Evolutionary conservation across 2,797 vertebrate species (phyloP), one percentile per base, ranked within the genome.

Genomic region (Moxostoma hubbsi): DNA sequence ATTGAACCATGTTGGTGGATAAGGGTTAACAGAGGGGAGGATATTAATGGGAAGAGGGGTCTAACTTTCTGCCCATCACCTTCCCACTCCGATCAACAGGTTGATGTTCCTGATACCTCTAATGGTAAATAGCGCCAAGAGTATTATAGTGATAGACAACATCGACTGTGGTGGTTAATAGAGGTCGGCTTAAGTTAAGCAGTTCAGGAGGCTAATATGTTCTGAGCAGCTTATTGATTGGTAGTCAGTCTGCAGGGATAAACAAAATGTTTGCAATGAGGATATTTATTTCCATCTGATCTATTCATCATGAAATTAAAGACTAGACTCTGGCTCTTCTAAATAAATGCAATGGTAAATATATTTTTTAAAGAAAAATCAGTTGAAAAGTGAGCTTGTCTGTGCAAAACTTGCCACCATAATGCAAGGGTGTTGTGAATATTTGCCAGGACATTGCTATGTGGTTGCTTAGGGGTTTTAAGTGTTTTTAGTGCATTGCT

Each of bases 171-270:
- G 82, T 85, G 87, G 89, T 90, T 91, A 90, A 92, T 91, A 75
- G 87, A 84, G 90, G 89, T 82, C 86, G 88, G 86, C 83, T 82
- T 83, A 86, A 92, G 91, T 91, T 92, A 92, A 93, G 91, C 86
- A 93, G 92, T 93, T 93, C 91, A 91, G 68, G 65, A 83, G 89
- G 91, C 88, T 93, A 93, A 94, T 92, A 89, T 88, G 90, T 87
- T 90, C 78, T 83, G 85, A 89, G 89, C 86, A 85, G 88, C 86
- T 81, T 91, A 94, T 94, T 91, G 94, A 94, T 92, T 89, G 86
- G 72, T 71, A 82, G 82, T 86, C 80, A 86, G 89, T 83, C 89
- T 88, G 86, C 81, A 89, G 83, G 87, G 86, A 89, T 89, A 90
- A 90, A 90, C 89, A 89, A 89, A 91, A 88, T 83, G 87, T 90